Base-by-base conservation (phyloP, 1,140 invertebrate genomes). In the Eubasilissa regina region DNA sequence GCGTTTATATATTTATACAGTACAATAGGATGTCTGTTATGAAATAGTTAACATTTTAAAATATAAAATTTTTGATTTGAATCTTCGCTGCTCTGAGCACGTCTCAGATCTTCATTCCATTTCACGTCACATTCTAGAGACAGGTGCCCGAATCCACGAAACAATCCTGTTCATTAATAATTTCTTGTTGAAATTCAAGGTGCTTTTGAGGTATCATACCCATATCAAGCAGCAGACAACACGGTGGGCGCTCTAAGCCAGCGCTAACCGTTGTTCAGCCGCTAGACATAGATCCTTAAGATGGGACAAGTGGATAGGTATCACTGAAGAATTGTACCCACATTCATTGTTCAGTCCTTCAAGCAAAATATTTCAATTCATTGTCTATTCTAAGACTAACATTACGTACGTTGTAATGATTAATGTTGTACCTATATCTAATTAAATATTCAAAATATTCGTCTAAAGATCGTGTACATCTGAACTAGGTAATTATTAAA, bases 171-270 rank as follows among this genome's bases (percentile, higher is more conserved):
- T 53, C 13, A 53, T 53, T 58, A 58, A 58, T 58, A 58, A 58
- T 58, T 58, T 58, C 55, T 58, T 13, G 55, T 58, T 58, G 55
- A 58, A 19, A 58, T 58, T 21, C 55, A 21, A 58, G 55, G 55
- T 58, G 17, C 15, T 58, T 15, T 58, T 8, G 55, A 15, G 15
- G 15, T 58, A 4, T 58, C 17, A 15, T 15, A 58, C 55, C 55
- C 55, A 21, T 21, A 58, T 58, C 55, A 58, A 58, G n/a, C 55
- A 58, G 55, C 15, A 21, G 17, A 19, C 15, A 19, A 21, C 55
- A 58, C 17, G 15, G 7, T 15, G 17, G 55, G 55, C 21, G 53
- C 53, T 12, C 7, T 6, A 6, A 35, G 25, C 25, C 25, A 35
- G 25, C 25, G 6, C 25, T 35, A n/a, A 35, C 25, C 25, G 25